Evolutionary conservation across 2,797 vertebrate species (phyloP).

Genomic region (Malurus leucopterus): DNA sequence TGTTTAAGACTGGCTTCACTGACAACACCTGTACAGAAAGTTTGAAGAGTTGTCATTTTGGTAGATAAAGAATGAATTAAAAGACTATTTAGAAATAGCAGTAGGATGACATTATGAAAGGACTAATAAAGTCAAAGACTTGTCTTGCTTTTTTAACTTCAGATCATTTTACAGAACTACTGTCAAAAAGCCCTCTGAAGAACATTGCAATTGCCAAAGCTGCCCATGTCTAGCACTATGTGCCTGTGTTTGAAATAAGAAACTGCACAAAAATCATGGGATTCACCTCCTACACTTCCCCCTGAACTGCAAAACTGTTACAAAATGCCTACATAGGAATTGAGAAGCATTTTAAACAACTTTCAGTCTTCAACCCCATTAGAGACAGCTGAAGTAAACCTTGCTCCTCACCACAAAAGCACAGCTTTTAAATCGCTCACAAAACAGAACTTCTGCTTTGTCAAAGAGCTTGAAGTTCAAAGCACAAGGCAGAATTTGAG

Average conservation of each 20-base stretch:
- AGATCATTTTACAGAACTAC: background rate
- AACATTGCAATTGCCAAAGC: background rate
- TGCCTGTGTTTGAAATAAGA: background rate
- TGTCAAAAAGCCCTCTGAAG: background rate
- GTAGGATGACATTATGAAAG: background rate
- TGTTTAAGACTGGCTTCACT: constrained; percentile 73
- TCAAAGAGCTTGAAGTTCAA: background rate
- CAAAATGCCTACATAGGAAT: accelerated
- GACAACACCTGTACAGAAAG: constrained; percentile 72
- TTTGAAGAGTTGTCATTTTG: background rate
- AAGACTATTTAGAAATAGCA: background rate
- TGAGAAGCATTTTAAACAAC: background rate
- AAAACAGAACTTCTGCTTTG: background rate
- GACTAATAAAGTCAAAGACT: background rate
- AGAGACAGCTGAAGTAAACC: background rate
- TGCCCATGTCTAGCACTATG: background rate
- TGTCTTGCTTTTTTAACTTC: background rate
- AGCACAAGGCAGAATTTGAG: background rate
- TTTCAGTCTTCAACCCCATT: background rate
- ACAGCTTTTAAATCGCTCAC: background rate
- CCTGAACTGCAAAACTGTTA: background rate
- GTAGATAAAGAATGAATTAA: background rate
- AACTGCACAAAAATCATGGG: background rate
- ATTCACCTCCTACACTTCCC: background rate
- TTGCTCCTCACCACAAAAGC: background rate